Evolutionary conservation across 2,113 vertebrate species (phyloP).

Genomic region (Cololabis saira): DNA sequence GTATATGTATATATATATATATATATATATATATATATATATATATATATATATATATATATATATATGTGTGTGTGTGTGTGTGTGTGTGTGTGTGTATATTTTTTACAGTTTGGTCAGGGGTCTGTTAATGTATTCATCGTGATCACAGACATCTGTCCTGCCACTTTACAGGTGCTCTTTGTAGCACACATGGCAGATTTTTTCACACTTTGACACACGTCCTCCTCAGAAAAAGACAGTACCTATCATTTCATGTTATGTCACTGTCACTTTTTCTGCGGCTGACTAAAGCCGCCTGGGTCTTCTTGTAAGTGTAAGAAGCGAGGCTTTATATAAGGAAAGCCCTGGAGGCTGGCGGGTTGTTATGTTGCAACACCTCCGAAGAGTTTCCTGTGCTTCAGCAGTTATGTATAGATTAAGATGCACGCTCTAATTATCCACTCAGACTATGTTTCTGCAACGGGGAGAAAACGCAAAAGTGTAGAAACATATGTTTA

Average conservation of each 20-base stretch:
- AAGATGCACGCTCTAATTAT: background rate
- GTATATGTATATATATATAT: no score
- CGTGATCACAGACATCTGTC: background rate
- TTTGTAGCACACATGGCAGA: background rate
- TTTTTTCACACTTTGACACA: background rate
- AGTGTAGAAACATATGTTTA: no score
- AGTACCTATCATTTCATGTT: background rate
- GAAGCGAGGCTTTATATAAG: slow-evolving; percentile 5
- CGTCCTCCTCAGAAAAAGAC: background rate
- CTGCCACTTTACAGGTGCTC: background rate
- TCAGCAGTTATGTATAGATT: background rate
- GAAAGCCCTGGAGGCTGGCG: slow-evolving; percentile 14
- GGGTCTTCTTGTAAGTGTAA: background rate
- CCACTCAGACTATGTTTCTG: slow-evolving; percentile 2
- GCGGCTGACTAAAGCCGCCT: background rate
- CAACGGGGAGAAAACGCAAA: no score
- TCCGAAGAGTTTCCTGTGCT: slow-evolving; percentile 37
- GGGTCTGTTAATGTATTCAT: background rate
- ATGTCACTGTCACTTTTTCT: background rate
- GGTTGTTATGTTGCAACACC: slow-evolving; percentile 16
- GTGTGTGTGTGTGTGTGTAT: no score
- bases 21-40: no score
- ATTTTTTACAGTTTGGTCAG: no score
- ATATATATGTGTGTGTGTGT: no score
- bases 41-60: no score